A percentile compares a stretch with the other conserved stretches of the same genome.
These are phyloP conservation scores for Dryocosmus kuriphilus DNA, from an alignment of 2,888 invertebrate genomes.

Conservation along the genomic window DNA sequence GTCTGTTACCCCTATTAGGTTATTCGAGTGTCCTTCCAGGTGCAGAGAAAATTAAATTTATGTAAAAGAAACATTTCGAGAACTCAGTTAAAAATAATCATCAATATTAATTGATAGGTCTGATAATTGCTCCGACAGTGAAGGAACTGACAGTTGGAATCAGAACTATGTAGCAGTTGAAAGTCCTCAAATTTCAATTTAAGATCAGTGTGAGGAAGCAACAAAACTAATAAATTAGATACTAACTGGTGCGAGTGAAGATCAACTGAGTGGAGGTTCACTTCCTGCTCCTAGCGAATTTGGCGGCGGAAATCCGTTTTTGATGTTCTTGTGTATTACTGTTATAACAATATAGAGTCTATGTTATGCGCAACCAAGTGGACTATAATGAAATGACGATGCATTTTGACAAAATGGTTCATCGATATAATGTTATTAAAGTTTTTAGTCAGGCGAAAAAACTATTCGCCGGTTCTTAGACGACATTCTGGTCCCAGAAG, in stretches of 20 bases:
- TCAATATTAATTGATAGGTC: slow-evolving; percentile 61
- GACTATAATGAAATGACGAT: slow-evolving; percentile 99
- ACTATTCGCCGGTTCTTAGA: slow-evolving; percentile 91
- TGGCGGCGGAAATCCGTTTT: slow-evolving; percentile 96
- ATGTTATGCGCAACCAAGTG: slow-evolving; percentile 92
- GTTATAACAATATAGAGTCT: slow-evolving; percentile 93
- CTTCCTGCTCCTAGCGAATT: slow-evolving; percentile 92
- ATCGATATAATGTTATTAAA: slow-evolving; percentile 94
- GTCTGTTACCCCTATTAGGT: slow-evolving; percentile 84
- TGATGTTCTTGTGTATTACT: slow-evolving; percentile 97
- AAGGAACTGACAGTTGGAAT: slow-evolving; percentile 73
- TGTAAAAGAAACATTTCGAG: not conserved
- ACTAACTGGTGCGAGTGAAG: slow-evolving; percentile 72
- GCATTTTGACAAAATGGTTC: slow-evolving; percentile 98
- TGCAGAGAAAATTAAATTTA: slow-evolving; percentile 34
- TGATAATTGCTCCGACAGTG: slow-evolving; percentile 74
- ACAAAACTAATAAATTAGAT: slow-evolving; percentile 77
- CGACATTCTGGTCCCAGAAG: slow-evolving; percentile 74
- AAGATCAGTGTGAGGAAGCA: slow-evolving; percentile 82
- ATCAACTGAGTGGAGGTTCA: slow-evolving; percentile 73
- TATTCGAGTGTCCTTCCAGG: slow-evolving; percentile 76
- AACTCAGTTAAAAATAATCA: not conserved
- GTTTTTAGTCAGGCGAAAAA: slow-evolving; percentile 94
- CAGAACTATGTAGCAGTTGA: slow-evolving; percentile 64
- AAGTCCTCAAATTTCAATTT: slow-evolving; percentile 65